Evolutionary conservation across 2,888 invertebrate genomes (phyloP), one percentile per base, ranked within the genome.

Genomic region (Microchrysa polita): DNA sequence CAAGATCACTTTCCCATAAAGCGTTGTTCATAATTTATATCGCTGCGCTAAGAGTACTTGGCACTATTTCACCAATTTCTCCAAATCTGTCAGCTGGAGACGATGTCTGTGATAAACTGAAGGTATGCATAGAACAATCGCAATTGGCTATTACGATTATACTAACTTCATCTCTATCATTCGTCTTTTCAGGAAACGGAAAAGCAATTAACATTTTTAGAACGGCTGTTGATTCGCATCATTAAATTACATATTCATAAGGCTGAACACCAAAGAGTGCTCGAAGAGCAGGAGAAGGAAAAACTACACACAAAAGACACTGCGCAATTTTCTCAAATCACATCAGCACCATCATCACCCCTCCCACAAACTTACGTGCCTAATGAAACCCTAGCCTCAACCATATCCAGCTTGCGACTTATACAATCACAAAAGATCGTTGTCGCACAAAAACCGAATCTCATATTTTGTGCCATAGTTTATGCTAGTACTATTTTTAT

Each of bases 401-500:
- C 27, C 27, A 34, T 34, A 5, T 34, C 27, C 27, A 34, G 27
- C 27, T 34, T 34, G 27, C 27, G 42, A 55, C 69, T 69, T 18
- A 5, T 55, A 9, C 34, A 14, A 53, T 9, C 44, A 1, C 5
- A 9, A 9, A 18, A 23, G 53, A 69, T 40, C 18, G 23, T 34
- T 2, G 55, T 34, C n/a, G 40, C 69, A 1, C 14, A 18, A 34
- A 69, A 69, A 55, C 69, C 16, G 22, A 69, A 69, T 55, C 42
- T 55, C 34, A 10, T 69, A 42, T 53, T 71, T 34, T 14, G 60
- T 44, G 16, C 60, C 48, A 61, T 76, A 52, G 77, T 78, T 10
- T 77, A 77, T 57, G 73, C 67, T 4, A 63, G 76, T 52, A 74
- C 73, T 9, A 52, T 73, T 55, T 73, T 77, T n/a, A 77, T 77